Percentiles rank a stretch among this genome's conserved stretches.
Evolutionary conservation across 2,113 vertebrate genomes (phyloP).

Genomic region (Cebus imitator): DNA sequence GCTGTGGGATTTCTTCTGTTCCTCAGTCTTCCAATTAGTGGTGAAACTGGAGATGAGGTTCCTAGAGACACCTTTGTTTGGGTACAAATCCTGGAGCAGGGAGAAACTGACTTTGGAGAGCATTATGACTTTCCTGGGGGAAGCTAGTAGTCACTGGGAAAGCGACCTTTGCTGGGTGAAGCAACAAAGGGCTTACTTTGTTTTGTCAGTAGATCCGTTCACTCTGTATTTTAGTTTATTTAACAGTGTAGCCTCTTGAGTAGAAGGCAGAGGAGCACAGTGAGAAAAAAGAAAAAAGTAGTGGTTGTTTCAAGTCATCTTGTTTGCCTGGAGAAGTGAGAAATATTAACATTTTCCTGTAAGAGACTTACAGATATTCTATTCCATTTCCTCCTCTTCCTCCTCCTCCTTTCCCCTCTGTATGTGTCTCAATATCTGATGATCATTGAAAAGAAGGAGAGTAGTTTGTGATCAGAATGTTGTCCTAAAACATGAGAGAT

Average conservation of each 20-base stretch:
- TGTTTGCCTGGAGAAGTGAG: neutral
- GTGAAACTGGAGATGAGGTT: neutral
- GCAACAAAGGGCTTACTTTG: neutral
- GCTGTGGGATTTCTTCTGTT: neutral
- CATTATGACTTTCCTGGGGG: neutral
- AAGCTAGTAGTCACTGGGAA: neutral
- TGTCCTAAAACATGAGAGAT: neutral
- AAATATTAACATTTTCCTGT: neutral
- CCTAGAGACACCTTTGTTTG: neutral
- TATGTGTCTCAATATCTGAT: neutral
- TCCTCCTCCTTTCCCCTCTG: neutral
- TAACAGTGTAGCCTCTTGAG: neutral
- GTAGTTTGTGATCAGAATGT: neutral
- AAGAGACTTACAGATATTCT: neutral
- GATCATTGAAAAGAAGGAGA: neutral
- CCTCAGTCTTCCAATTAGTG: neutral
- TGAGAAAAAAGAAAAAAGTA: neutral
- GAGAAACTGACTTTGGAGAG: neutral
- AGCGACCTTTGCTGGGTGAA: neutral
- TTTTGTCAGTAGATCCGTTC: neutral
- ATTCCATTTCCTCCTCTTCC: neutral
- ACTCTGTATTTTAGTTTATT: neutral
- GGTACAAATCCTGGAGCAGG: neutral
- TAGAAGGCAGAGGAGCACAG: neutral
- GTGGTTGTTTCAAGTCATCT: neutral